Conservation (phyloP, 2,888 invertebrate genomes). For the Drosophila lutescens region DNA sequence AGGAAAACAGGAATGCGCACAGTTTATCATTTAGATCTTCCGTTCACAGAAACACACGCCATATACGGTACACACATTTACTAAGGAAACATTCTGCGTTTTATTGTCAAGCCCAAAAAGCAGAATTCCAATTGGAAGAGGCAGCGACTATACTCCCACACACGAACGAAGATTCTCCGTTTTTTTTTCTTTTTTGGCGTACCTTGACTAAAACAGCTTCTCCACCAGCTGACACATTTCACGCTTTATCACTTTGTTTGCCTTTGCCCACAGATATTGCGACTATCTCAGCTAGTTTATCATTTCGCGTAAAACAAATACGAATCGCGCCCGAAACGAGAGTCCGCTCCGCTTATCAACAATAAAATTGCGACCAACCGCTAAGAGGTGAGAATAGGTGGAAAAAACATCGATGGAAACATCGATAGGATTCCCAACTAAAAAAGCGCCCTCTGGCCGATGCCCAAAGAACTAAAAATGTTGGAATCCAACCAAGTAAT, state of each 20-base stretch:
- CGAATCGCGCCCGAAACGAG: conserved; percentile 33
- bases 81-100: conserved; percentile 45
- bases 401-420: too few relatives aligned
- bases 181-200: conserved; percentile 28
- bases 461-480: too few relatives aligned
- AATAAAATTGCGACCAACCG: neutral
- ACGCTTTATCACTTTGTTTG: conserved; percentile 63
- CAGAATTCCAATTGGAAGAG: conserved; percentile 61
- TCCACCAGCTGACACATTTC: conserved; percentile 51
- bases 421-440: too few relatives aligned
- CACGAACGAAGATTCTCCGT: conserved; percentile 44
- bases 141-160: conserved; percentile 60
- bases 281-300: conserved; percentile 47
- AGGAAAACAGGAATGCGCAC: conserved; percentile 29
- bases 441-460: too few relatives aligned
- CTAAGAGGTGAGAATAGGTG: too few relatives aligned
- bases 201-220: conserved; percentile 62
- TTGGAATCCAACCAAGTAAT: too few relatives aligned
- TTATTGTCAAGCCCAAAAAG: conserved; percentile 61
- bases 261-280: conserved; percentile 57
- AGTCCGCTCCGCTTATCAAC: conserved; percentile 13
- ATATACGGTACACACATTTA: conserved; percentile 11
- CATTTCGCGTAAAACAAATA: conserved; percentile 64
- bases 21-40: conserved; percentile 30
- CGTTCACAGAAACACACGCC: neutral